Conservation (phyloP, 2,797 vertebrate species). For the Thalassophryne amazonica region DNA sequence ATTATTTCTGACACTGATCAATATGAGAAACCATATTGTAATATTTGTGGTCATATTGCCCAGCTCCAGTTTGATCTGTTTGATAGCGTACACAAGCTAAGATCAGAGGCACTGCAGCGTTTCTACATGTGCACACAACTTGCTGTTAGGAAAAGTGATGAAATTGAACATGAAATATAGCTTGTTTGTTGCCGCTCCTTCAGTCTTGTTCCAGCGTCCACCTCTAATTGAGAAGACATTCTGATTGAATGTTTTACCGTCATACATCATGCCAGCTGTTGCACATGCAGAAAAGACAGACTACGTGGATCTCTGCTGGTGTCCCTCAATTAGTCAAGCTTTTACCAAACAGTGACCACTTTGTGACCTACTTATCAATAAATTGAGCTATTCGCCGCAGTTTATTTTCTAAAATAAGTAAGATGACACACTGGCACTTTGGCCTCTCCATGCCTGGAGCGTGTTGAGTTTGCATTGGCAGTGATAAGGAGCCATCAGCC, state of each 20-base stretch:
- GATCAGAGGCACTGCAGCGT: constrained; percentile 63
- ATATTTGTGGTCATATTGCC: constrained; percentile 59
- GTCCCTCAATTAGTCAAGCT: constrained; percentile 46
- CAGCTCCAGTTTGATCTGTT: constrained; percentile 50
- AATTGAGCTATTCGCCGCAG: constrained; percentile 55
- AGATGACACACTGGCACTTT: constrained; percentile 55
- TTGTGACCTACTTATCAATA: constrained; percentile 60
- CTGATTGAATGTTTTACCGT: constrained; percentile 73
- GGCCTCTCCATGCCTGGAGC: constrained; percentile 60
- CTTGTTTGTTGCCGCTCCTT: constrained; percentile 59
- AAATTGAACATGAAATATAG: constrained; percentile 66
- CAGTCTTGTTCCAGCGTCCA: constrained; percentile 56
- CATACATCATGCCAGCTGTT: constrained; percentile 77
- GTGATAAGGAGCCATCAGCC: constrained; percentile 70
- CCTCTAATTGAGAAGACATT: constrained; percentile 61
- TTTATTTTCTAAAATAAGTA: constrained; percentile 65
- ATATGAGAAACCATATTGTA: constrained; percentile 59
- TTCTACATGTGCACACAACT: constrained; percentile 43
- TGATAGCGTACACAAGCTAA: constrained; percentile 54
- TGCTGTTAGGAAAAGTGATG: constrained; percentile 58
- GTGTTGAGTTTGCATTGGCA: constrained; percentile 40
- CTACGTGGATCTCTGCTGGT: constrained; percentile 44
- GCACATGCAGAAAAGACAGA: constrained; percentile 63
- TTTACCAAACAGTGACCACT: constrained; percentile 4
- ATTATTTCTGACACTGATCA: constrained; percentile 57